These are phyloP conservation scores for Phymastichus coffea DNA, from an alignment of 1,140 invertebrate genomes.

Conservation along the genomic window DNA sequence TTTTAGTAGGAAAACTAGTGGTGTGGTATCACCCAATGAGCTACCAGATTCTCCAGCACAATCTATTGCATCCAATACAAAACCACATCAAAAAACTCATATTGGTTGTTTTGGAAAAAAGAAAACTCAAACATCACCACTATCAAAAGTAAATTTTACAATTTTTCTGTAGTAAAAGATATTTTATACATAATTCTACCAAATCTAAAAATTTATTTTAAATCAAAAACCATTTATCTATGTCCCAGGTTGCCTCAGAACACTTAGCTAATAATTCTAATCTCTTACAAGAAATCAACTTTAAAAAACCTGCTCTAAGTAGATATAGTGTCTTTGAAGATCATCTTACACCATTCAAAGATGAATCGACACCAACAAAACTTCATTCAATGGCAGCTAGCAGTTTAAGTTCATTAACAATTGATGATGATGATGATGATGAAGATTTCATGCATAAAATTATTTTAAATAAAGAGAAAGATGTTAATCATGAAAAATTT, in stretches of 20 bases:
- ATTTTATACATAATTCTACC: neutral
- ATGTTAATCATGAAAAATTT: too few relatives aligned
- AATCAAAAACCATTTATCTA: neutral
- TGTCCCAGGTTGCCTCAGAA: too few relatives aligned
- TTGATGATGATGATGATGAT: conserved; percentile 58
- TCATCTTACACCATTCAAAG: conserved; percentile 74
- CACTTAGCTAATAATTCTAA: too few relatives aligned
- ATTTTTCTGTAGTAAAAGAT: neutral
- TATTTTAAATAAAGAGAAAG: conserved; percentile 21
- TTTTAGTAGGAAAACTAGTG: conserved; percentile 86
- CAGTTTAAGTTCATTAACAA: conserved; percentile 77
- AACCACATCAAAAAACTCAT: conserved; percentile 23
- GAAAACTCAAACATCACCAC: neutral
- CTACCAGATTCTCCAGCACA: conserved; percentile 91
- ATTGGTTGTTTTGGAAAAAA: conserved; percentile 20
- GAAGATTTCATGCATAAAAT: conserved; percentile 15
- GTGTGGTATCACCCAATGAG: conserved; percentile 90
- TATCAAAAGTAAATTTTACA: conserved; percentile 2
- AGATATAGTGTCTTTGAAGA: conserved; percentile 74
- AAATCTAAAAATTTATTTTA: neutral
- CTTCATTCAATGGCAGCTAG: conserved; percentile 71
- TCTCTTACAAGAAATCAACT: too few relatives aligned
- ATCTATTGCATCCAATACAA: conserved; percentile 69
- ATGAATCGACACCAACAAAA: conserved; percentile 80
- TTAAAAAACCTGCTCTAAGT: neutral